These are phyloP conservation scores for Eupithecia vulgata DNA, from an alignment of 2,888 invertebrate genomes.

Conservation along the genomic window DNA sequence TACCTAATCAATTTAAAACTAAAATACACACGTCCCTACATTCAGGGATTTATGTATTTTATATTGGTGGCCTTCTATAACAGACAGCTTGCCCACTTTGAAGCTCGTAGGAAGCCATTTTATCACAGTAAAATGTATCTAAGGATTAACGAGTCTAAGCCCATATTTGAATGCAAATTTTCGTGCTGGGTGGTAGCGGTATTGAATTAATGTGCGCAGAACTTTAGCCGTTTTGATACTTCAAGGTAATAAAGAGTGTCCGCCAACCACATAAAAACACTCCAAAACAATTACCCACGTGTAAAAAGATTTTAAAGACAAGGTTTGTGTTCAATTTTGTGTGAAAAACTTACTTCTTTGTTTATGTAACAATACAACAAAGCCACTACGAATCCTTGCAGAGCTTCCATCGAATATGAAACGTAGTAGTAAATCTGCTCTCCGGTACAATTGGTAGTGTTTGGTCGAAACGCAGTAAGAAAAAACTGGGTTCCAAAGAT, in stretches of 20 bases:
- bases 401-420: constrained; percentile 84
- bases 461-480: constrained; percentile 83
- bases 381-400: constrained; percentile 86
- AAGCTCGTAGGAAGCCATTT: too few species aligned
- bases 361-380: constrained; percentile 87
- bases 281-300: too few species aligned
- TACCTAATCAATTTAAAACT: neutral
- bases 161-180: too few species aligned
- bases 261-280: neutral
- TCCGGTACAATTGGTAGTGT: constrained; percentile 74
- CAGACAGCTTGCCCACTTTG: too few species aligned
- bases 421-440: constrained; percentile 85
- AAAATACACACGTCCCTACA: neutral
- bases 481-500: constrained; percentile 88
- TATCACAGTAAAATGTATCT: too few species aligned
- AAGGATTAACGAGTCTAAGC: too few species aligned
- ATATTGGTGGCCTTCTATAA: too few species aligned
- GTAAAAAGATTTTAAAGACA: neutral
- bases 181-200: too few species aligned
- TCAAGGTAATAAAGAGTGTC: neutral
- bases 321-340: neutral
- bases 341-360: constrained; percentile 80
- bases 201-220: too few species aligned
- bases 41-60: too few species aligned
- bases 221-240: neutral